Conservation (phyloP, 92 coral and sea anemone species). For the Porites divaricata region DNA sequence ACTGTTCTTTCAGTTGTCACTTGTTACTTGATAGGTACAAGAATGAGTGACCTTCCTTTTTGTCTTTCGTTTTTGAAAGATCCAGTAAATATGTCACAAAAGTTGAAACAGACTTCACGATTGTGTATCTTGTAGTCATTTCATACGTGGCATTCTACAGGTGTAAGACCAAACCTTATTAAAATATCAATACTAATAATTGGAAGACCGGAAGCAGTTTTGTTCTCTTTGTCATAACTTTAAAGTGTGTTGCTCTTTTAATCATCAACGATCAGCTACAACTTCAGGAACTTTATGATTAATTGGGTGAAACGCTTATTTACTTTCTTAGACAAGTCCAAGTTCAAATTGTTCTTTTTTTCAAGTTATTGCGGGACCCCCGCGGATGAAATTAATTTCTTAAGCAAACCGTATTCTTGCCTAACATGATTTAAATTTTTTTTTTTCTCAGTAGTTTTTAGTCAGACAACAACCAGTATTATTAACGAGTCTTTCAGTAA, state of each 20-base stretch:
- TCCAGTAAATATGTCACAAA: slow-evolving; percentile 17
- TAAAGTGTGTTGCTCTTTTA: background rate
- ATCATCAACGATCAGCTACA: background rate
- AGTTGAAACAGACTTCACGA: slow-evolving; percentile 14
- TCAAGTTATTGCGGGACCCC: no score
- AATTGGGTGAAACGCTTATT: background rate
- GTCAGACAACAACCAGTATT: background rate
- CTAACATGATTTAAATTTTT: no score
- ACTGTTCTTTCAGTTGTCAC: background rate
- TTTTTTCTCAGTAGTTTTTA: background rate
- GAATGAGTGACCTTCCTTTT: background rate
- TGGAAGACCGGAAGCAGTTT: slow-evolving; percentile 24
- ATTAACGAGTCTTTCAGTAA: no score
- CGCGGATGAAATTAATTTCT: no score
- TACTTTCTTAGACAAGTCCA: background rate
- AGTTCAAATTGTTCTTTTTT: background rate
- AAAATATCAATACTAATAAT: slow-evolving; percentile 7
- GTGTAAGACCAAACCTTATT: slow-evolving; percentile 12
- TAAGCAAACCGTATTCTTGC: no score
- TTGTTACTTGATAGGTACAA: background rate
- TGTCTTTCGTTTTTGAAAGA: background rate
- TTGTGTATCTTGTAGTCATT: slow-evolving; percentile 18
- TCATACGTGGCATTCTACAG: slow-evolving; percentile 11
- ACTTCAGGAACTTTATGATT: background rate
- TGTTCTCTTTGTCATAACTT: slow-evolving; percentile 2